These are phyloP conservation scores for Trogon melanurus DNA, from an alignment of 2,113 vertebrate species.

Conservation along the genomic window DNA sequence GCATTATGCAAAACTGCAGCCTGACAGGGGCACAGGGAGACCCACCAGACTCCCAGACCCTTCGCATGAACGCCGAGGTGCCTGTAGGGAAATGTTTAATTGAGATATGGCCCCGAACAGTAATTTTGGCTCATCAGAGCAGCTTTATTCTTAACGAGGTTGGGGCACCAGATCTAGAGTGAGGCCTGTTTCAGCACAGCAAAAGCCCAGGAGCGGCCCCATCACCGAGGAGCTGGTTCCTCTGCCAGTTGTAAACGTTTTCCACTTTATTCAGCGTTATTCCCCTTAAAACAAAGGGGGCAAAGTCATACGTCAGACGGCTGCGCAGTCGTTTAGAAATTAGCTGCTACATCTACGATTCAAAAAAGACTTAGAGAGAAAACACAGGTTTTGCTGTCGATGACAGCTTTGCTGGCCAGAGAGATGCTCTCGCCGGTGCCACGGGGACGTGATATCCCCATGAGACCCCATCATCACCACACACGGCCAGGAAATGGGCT, in stretches of 20 bases:
- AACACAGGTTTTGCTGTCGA: neutral
- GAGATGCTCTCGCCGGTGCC: neutral
- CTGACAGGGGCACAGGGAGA: accelerated
- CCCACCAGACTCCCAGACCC: neutral
- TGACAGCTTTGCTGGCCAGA: neutral
- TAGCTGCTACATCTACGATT: neutral
- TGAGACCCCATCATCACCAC: accelerated
- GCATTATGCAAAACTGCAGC: neutral
- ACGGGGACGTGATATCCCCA: accelerated
- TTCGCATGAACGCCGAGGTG: accelerated
- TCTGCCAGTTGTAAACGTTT: neutral
- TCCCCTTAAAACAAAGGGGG: neutral
- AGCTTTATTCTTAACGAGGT: accelerated
- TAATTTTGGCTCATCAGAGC: neutral
- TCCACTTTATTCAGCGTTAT: neutral
- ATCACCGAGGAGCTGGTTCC: neutral
- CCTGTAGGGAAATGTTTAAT: neutral
- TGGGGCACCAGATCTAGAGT: neutral
- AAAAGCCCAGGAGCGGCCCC: neutral
- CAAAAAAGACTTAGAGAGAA: neutral
- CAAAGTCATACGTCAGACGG: accelerated
- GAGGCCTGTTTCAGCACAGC: neutral
- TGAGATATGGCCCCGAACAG: neutral
- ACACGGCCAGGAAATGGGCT: neutral
- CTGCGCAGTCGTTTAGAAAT: neutral